Base-by-base conservation (phyloP, 2,797 vertebrate genomes). In the Sphaeramia orbicularis region DNA sequence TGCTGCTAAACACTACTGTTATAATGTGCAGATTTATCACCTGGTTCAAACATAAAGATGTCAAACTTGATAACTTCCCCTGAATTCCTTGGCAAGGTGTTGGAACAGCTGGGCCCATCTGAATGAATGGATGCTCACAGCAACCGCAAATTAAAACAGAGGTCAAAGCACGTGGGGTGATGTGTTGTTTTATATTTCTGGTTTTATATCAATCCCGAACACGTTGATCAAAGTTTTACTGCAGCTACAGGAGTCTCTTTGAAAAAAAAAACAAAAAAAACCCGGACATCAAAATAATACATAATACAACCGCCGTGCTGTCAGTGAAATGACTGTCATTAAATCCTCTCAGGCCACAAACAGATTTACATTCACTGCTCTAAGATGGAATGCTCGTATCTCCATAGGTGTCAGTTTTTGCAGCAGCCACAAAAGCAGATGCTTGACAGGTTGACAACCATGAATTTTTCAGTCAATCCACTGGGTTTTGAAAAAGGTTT, bases 361-460 rank as follows among this genome's bases (percentile, higher is more conserved):
- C 13, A 61, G 13, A 74, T 78, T 69, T 64, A 56, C 67, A 81
- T 77, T 67, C 66, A 32, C 16, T 14, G 49, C 58, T 41, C 40
- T 63, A 16, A 21, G 6, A 45, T 41, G 30, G 24, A 55, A 81
- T 59, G 58, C 55, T 51, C 1, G 9, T 14, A 67, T 72, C 61
- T 78, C 54, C 15, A 45, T 45, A 69, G 15, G 77, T 53, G 57
- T 56, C 64, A 40, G 6, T 47, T 70, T 66, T 62, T 66, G 18
- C 36, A 49, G 57, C 32, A 68, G 65, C 7, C 8, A 52, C 24
- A 60, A 72, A 66, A 24, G 19, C 47, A 55, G 42, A 48, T 40
- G 18, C 10, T 24, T 76, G 78, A 79, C 72, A 79, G 52, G 60
- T 80, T 80, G 74, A 77, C 81, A 85, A 75, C 65, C 67, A 48